Conservation (phyloP, 2,113 vertebrate genomes). For the Heterotis niloticus region DNA sequence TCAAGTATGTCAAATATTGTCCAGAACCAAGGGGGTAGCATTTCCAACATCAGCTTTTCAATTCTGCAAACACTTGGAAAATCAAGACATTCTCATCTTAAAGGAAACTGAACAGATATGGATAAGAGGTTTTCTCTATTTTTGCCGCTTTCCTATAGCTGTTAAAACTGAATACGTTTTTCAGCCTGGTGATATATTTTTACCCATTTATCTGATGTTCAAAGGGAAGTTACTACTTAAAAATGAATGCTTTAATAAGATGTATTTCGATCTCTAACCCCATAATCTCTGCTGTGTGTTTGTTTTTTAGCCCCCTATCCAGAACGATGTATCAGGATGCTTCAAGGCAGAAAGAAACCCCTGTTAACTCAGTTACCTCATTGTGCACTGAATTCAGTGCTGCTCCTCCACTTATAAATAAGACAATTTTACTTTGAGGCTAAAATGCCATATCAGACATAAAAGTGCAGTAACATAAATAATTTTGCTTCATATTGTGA, state of each 20-base stretch:
- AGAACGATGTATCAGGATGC: background rate
- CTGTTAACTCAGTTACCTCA: slow-evolving; percentile 33
- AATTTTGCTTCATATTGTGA: slow-evolving; percentile 30
- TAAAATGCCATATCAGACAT: slow-evolving; percentile 26
- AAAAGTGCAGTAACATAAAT: slow-evolving; percentile 36
- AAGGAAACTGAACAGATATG: slow-evolving; percentile 32
- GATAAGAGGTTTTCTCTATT: slow-evolving; percentile 22
- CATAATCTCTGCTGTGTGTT: too few relatives aligned
- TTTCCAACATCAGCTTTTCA: slow-evolving; percentile 40
- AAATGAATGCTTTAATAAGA: too few relatives aligned
- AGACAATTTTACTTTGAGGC: slow-evolving; percentile 29
- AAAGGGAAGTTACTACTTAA: too few relatives aligned
- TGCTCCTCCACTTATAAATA: slow-evolving; percentile 19
- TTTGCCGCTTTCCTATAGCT: slow-evolving; percentile 25
- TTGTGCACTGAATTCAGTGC: slow-evolving; percentile 41
- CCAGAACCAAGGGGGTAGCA: slow-evolving; percentile 44
- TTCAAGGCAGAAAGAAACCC: background rate
- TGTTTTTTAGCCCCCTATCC: background rate
- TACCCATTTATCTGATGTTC: too few relatives aligned
- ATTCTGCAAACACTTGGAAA: slow-evolving; percentile 13
- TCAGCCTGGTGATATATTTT: slow-evolving; percentile 5
- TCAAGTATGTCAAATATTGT: slow-evolving; percentile 44
- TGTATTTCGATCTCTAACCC: too few relatives aligned
- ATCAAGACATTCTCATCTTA: slow-evolving; percentile 27
- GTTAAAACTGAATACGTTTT: slow-evolving; percentile 33